A percentile compares a stretch with the other conserved stretches of the same genome.
Evolutionary conservation across 2,888 invertebrate species (phyloP).

Genomic region (Sesamia inferens): DNA sequence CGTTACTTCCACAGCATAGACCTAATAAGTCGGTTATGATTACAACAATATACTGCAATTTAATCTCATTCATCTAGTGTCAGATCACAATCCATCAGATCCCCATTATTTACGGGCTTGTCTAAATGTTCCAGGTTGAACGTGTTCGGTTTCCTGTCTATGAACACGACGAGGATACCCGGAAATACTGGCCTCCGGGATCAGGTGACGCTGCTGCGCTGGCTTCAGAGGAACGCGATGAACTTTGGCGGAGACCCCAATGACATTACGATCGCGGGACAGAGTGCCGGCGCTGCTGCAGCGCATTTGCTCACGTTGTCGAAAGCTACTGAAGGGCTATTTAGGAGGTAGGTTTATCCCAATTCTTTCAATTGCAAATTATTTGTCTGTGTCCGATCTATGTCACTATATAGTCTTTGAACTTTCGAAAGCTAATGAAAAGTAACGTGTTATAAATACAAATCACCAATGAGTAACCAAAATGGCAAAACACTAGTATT

Average conservation of each 20-base stretch:
- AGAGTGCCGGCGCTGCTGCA: constrained; percentile 82
- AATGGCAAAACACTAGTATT: neutral
- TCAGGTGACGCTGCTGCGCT: constrained; percentile 80
- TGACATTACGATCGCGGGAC: constrained; percentile 83
- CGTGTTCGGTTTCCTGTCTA: constrained; percentile 84
- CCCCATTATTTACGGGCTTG: neutral
- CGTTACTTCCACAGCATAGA: neutral
- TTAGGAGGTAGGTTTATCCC: constrained; percentile 71
- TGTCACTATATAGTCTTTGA: neutral
- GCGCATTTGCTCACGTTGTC: constrained; percentile 81
- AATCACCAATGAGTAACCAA: neutral
- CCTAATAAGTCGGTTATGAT: neutral
- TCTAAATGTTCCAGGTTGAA: constrained; percentile 76
- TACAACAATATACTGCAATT: neutral
- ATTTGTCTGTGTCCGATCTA: neutral
- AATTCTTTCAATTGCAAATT: neutral
- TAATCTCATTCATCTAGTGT: neutral
- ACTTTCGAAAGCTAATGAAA: neutral
- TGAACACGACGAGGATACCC: constrained; percentile 78
- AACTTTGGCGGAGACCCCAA: constrained; percentile 83
- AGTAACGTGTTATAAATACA: neutral
- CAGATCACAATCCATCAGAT: neutral
- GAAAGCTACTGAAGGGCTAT: constrained; percentile 77
- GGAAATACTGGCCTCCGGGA: constrained; percentile 88
- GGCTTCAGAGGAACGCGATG: constrained; percentile 81